phyloP scores from a whole-genome alignment of 2,113 vertebrate species.

The Promerops cafer region DNA sequence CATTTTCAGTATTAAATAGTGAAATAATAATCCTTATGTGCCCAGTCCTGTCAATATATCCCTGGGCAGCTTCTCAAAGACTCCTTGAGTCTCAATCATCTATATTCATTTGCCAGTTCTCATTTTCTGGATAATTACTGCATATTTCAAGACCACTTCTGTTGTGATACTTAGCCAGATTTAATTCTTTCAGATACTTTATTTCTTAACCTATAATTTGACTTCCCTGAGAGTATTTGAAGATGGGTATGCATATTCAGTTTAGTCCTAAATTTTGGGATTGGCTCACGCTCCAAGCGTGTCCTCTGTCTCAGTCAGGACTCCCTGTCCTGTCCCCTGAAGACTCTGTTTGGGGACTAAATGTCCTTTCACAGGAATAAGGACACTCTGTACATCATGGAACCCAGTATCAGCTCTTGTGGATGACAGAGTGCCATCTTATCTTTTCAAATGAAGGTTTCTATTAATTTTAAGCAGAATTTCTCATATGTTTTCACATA shows the following conservation, averaged over 20 bases:
- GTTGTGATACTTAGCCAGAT: neutral
- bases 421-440: neutral
- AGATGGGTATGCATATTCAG: neutral
- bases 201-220: conserved; percentile 3
- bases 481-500: neutral
- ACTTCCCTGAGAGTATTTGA: neutral
- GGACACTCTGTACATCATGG: neutral
- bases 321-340: neutral
- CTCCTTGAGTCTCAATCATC: neutral
- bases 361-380: neutral
- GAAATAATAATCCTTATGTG: neutral
- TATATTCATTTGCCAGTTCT: conserved; percentile 2
- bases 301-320: neutral
- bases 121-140: conserved; percentile 26
- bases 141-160: conserved; percentile 21
- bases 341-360: neutral
- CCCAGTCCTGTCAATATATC: neutral
- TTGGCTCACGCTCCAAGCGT: neutral
- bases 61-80: conserved; percentile 1
- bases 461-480: neutral
- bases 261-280: neutral
- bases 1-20: neutral
- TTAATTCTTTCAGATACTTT: conserved; percentile 14
- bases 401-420: neutral
- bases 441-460: neutral